phyloP scores from a whole-genome alignment of 2,888 invertebrate species.

The Eristalis intricaria region DNA sequence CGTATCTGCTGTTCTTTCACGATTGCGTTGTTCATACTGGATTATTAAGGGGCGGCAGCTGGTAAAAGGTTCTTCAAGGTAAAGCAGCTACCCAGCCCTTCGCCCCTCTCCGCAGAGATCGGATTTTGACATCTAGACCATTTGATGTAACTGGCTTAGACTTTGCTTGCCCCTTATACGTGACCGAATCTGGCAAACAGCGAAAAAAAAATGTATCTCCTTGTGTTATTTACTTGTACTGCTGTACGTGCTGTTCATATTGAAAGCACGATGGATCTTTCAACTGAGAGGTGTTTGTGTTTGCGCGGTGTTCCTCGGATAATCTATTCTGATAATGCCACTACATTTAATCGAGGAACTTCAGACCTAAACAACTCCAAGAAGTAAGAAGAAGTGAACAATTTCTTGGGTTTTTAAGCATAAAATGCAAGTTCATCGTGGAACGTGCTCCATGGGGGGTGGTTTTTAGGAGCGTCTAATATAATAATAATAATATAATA shows the following conservation, averaged over 20 bases:
- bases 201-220: slow-evolving; percentile 1
- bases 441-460: no score
- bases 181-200: not conserved
- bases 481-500: no score
- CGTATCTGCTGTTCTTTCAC: not conserved
- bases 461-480: no score
- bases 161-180: slow-evolving; percentile 24
- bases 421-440: no score
- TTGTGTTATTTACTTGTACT: slow-evolving; percentile 15
- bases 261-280: no score
- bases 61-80: slow-evolving; percentile 28
- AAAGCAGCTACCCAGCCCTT: slow-evolving; percentile 23
- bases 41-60: slow-evolving; percentile 16
- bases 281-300: no score
- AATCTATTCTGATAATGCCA: no score
- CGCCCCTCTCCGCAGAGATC: slow-evolving; percentile 32
- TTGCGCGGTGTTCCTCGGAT: no score
- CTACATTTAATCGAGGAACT: slow-evolving; percentile 19
- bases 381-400: not conserved
- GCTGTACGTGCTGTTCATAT: no score
- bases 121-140: no score
- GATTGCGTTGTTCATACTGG: slow-evolving; percentile 13
- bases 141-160: no score
- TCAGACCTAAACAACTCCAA: not conserved
- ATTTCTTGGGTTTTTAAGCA: no score